phyloP scores from a whole-genome alignment of 1,140 invertebrate genomes.

The Neodiprion fabricii region DNA sequence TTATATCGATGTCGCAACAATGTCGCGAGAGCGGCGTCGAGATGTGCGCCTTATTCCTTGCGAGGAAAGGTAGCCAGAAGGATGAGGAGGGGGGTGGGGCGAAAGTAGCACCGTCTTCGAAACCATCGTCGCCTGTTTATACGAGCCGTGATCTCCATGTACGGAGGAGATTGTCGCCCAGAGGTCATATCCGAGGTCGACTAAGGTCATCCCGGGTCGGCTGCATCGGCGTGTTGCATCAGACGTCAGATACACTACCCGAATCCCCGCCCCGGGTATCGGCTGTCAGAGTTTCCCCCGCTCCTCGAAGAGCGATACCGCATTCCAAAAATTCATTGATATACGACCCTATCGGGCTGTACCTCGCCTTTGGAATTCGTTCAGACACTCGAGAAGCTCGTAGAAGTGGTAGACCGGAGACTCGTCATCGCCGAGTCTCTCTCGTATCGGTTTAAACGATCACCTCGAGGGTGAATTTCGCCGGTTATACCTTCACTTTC shows the following conservation, averaged over 20 bases:
- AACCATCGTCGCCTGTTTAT: background rate
- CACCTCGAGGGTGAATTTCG: no score
- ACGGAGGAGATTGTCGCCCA: conserved; percentile 7
- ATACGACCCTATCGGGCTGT: background rate
- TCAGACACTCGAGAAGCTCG: no score
- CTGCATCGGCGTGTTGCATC: background rate
- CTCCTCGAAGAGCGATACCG: background rate
- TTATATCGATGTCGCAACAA: conserved; percentile 15
- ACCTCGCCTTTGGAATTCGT: no score
- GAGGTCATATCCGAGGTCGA: background rate
- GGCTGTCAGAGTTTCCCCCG: background rate
- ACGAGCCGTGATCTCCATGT: conserved; percentile 5
- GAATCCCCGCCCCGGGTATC: background rate
- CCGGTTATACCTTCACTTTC: no score
- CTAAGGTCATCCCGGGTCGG: background rate
- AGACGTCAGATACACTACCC: background rate
- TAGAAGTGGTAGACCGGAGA: no score
- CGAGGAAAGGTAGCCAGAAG: background rate
- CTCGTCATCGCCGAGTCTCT: no score
- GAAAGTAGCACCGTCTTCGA: background rate
- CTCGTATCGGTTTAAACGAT: no score
- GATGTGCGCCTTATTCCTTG: background rate
- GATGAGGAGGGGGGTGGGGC: background rate
- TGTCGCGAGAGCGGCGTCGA: background rate
- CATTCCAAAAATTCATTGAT: background rate